Percentiles rank a stretch among this genome's conserved stretches.
phyloP scores from a whole-genome alignment of 2,113 vertebrate genomes.

The Scomber japonicus region DNA sequence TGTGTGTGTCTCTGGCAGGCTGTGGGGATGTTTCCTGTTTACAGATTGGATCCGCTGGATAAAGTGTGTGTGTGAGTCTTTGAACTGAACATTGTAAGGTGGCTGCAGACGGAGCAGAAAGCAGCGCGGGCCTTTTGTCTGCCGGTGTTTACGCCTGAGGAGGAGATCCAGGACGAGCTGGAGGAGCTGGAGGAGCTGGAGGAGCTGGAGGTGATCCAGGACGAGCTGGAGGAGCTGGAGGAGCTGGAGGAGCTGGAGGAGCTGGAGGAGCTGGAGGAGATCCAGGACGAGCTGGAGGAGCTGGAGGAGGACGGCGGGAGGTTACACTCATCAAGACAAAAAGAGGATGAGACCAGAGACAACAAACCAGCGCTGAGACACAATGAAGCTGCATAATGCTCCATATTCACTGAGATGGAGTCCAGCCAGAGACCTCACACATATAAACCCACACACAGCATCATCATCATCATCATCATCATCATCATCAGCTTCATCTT shows the following conservation, averaged over 20 bases:
- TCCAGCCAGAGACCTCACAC: no score
- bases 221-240: no score
- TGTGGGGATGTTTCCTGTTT: slow-evolving; percentile 13
- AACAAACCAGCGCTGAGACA: slow-evolving; percentile 9
- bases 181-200: no score
- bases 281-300: not conserved
- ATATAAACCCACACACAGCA: no score
- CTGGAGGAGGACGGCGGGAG: slow-evolving; percentile 32
- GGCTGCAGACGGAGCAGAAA: slow-evolving; percentile 13
- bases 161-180: slow-evolving; percentile 42
- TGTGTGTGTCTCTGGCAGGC: no score
- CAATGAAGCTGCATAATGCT: slow-evolving; percentile 21
- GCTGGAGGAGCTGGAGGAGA: not conserved
- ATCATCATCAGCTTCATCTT: no score
- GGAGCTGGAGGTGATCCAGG: no score
- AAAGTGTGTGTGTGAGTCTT: slow-evolving; percentile 10
- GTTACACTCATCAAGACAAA: slow-evolving; percentile 28
- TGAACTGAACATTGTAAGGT: not conserved
- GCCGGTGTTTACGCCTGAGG: slow-evolving; percentile 53
- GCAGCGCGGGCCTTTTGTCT: slow-evolving; percentile 29
- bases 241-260: slow-evolving; percentile 2
- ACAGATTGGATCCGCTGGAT: slow-evolving; percentile 31
- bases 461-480: no score
- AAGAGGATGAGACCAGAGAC: slow-evolving; percentile 33
- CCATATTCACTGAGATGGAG: not conserved